Percentiles rank a stretch among this genome's conserved stretches.
These are phyloP conservation scores for Mastigias papua DNA, from an alignment of 30 jellyfish, hydroid and myxozoan genomes.

Conservation along the genomic window DNA sequence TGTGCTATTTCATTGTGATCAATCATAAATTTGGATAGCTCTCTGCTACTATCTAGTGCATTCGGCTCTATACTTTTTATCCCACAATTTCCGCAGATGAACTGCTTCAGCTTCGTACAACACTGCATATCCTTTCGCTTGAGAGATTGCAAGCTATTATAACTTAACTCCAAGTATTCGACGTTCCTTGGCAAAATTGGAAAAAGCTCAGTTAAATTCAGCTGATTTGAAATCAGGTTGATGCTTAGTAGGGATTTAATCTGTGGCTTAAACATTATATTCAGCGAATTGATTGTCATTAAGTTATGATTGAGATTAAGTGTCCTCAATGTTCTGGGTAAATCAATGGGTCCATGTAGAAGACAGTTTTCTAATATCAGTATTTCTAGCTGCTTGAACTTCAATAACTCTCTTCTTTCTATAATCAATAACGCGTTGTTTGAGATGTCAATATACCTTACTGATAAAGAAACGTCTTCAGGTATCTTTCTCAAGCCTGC, in stretches of 20 bases:
- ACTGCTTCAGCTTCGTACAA: neutral
- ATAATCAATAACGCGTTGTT: slow-evolving; percentile 2
- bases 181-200: slow-evolving; percentile 1
- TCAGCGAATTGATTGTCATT: neutral
- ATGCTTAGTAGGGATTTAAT: neutral
- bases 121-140: neutral
- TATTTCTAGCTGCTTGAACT: neutral
- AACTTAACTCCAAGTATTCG: neutral
- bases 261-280: neutral
- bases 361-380: slow-evolving; percentile 1
- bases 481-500: slow-evolving; percentile 32
- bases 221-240: neutral
- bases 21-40: neutral
- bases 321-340: slow-evolving; percentile 1
- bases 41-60: neutral
- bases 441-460: slow-evolving; percentile 22
- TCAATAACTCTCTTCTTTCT: neutral
- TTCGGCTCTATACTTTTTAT: neutral
- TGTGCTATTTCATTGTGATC: neutral
- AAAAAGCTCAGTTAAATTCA: neutral
- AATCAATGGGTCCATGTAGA: slow-evolving; percentile 3
- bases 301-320: neutral
- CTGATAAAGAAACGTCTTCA: neutral
- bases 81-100: neutral
- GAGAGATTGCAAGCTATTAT: slow-evolving; percentile 2